phyloP scores from a whole-genome alignment of 2,888 invertebrate genomes.

The Lasioglossum villosulum region DNA sequence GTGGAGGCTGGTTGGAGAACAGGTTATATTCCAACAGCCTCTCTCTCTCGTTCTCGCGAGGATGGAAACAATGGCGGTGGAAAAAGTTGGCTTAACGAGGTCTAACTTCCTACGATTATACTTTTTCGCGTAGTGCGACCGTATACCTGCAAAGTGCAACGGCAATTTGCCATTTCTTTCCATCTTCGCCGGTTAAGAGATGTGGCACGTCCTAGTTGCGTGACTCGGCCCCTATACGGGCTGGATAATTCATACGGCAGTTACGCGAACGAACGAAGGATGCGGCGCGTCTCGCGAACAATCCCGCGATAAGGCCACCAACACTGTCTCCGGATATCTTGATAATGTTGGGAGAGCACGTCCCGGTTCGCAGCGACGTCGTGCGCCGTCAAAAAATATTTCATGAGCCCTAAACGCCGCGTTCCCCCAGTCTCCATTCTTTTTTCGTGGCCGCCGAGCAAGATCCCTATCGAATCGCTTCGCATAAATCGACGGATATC shows the following conservation, averaged over 20 bases:
- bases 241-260: constrained; percentile 18
- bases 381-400: not conserved
- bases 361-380: not conserved
- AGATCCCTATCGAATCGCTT: not conserved
- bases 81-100: constrained; percentile 47
- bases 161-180: constrained; percentile 41
- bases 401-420: not conserved
- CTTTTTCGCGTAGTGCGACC: constrained; percentile 31
- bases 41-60: not conserved
- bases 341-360: not conserved
- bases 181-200: constrained; percentile 11
- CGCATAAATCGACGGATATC: not conserved
- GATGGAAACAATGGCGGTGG: constrained; percentile 6
- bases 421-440: not conserved
- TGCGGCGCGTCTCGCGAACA: constrained; percentile 2
- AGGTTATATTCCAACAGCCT: not conserved
- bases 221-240: not conserved
- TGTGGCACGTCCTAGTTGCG: constrained; percentile 7
- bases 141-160: constrained; percentile 25
- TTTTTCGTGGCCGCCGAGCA: not conserved
- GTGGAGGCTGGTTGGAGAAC: not conserved
- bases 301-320: not conserved
- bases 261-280: constrained; percentile 7
- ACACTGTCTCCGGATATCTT: not conserved
- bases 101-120: constrained; percentile 33